A percentile compares a stretch with the other conserved stretches of the same genome.
Evolutionary conservation across 1,140 invertebrate species (phyloP).

Genomic region (Diabrotica undecimpunctata): DNA sequence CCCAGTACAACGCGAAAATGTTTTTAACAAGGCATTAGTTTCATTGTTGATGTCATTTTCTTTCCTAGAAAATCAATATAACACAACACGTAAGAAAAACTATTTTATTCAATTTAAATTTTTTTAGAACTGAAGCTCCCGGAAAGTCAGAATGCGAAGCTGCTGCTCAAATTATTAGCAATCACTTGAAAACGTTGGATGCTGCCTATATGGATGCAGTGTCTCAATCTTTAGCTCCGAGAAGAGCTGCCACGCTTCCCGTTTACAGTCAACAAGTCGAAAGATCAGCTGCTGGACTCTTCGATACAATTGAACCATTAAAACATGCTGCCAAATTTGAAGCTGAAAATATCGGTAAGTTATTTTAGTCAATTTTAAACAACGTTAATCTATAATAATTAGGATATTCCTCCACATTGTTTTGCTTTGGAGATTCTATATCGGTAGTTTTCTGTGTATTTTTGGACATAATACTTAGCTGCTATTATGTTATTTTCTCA

Average conservation of each 20-base stretch:
- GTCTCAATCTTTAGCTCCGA: constrained; percentile 71
- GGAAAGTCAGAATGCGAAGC: constrained; percentile 91
- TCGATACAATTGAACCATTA: constrained; percentile 78
- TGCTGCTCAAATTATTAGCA: constrained; percentile 74
- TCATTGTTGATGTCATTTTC: too few species aligned
- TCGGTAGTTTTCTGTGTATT: neutral
- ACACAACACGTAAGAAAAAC: neutral
- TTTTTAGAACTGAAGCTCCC: constrained; percentile 84
- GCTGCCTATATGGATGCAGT: constrained; percentile 82
- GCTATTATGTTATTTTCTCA: too few species aligned
- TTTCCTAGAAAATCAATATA: too few species aligned
- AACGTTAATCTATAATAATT: neutral
- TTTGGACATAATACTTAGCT: neutral
- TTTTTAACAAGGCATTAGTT: too few species aligned
- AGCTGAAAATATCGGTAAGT: constrained; percentile 78
- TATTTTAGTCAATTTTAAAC: neutral
- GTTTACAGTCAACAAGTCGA: constrained; percentile 50
- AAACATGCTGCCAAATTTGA: constrained; percentile 80
- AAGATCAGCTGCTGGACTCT: constrained; percentile 67
- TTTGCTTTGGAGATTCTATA: neutral
- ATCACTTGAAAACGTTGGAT: constrained; percentile 78
- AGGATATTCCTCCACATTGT: neutral
- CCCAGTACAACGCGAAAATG: too few species aligned
- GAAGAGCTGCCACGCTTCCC: constrained; percentile 74
- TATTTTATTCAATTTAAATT: constrained; percentile 7